These are phyloP conservation scores for Steinernema hermaphroditum DNA, from an alignment of 2,888 invertebrate species.

Conservation along the genomic window DNA sequence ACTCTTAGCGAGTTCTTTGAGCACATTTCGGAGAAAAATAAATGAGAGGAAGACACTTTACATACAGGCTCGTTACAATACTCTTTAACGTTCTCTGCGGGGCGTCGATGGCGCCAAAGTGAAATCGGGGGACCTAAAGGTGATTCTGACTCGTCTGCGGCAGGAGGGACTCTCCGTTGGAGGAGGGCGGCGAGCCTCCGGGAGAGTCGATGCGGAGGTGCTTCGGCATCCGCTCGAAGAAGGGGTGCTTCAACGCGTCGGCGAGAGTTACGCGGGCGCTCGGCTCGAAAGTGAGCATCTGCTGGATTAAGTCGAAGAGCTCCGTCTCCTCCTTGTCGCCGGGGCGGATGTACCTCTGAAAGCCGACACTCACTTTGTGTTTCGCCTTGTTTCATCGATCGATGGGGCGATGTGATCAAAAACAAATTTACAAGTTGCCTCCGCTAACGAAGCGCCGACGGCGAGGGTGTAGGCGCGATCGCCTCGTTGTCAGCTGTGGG, in stretches of 20 bases:
- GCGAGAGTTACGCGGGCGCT: constrained; percentile 82
- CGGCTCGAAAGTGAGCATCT: constrained; percentile 97
- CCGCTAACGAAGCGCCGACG: constrained; percentile 10
- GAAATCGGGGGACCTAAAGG: constrained; percentile 8
- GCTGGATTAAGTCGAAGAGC: constrained; percentile 88
- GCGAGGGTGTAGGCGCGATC: constrained; percentile 21
- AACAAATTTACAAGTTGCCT: constrained; percentile 32
- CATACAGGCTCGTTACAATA: background rate
- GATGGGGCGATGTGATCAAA: constrained; percentile 22
- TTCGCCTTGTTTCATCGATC: background rate
- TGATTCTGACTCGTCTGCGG: constrained; percentile 9
- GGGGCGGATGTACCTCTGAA: constrained; percentile 83
- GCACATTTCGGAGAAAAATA: constrained; percentile 12
- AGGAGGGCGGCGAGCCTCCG: background rate
- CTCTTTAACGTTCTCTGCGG: background rate
- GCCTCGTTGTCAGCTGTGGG: constrained; percentile 25
- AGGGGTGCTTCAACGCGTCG: constrained; percentile 87
- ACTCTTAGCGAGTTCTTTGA: constrained; percentile 20
- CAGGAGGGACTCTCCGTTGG: background rate
- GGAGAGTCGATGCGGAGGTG: constrained; percentile 26
- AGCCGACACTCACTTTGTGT: constrained; percentile 26
- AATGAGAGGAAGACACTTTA: background rate
- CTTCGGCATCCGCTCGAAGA: constrained; percentile 73
- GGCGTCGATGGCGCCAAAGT: background rate
- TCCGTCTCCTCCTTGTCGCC: constrained; percentile 88